These are phyloP conservation scores for Melanostoma mellinum DNA, from an alignment of 2,888 invertebrate genomes.

Conservation along the genomic window DNA sequence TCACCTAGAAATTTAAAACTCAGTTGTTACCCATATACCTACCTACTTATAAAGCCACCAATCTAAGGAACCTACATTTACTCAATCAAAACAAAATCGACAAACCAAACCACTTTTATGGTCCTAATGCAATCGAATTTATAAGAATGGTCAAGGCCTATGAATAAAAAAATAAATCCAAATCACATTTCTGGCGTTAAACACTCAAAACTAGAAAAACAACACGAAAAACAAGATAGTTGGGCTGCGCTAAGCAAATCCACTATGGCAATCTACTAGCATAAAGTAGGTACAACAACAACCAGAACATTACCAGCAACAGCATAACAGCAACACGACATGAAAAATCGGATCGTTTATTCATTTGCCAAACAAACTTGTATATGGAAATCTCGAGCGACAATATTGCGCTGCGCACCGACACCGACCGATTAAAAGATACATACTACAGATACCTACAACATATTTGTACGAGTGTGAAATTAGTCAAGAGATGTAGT, in stretches of 20 bases:
- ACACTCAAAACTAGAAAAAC: conserved; percentile 41
- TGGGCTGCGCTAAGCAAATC: conserved; percentile 7
- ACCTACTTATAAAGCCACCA: too few species aligned
- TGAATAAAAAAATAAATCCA: neutral
- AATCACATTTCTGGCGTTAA: conserved; percentile 10
- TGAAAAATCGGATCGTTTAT: conserved; percentile 42
- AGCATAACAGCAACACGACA: conserved; percentile 17
- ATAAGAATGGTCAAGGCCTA: neutral
- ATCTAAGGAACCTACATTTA: too few species aligned
- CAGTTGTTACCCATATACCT: too few species aligned
- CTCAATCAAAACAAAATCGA: too few species aligned
- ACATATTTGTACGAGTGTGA: neutral
- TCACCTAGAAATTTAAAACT: too few species aligned
- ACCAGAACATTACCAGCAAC: neutral
- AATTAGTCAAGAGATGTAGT: neutral
- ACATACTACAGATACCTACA: neutral
- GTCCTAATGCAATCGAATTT: neutral
- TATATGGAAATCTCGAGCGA: too few species aligned
- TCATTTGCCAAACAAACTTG: conserved; percentile 14
- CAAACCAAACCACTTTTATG: too few species aligned
- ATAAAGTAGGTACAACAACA: too few species aligned
- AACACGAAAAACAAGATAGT: conserved; percentile 30
- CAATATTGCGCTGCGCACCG: too few species aligned
- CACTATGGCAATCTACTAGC: conserved; percentile 12
- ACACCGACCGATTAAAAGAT: too few species aligned